Evolutionary conservation across 2,113 vertebrate species (phyloP), one percentile per base, ranked within the genome.

Genomic region (Poeciliopsis prolifica): DNA sequence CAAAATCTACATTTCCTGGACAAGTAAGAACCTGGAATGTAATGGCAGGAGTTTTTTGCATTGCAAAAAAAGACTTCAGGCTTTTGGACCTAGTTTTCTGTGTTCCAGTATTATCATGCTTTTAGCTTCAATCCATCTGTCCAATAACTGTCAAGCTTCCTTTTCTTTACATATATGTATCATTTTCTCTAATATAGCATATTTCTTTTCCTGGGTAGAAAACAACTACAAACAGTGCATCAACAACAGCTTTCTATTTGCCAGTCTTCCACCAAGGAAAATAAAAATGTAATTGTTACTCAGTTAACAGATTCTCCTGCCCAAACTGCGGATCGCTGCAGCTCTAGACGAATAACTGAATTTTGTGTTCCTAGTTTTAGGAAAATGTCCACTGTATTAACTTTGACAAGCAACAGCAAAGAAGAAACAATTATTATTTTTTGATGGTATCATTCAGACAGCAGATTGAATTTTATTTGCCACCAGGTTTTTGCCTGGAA

Each of bases 381-480:
- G 7, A 10, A 58, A 58, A 58, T 58, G 9, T n/a, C 19, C 5
- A 19, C 22, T 54, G 48, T 54, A 9, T 58, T n/a, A 24, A 9
- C 51, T 58, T 22, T 7, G 51, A 7, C 15, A 51, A 51, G 17
- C 48, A 7, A 22, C 24, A 24, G 51, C 22, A n/a, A 24, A 58
- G 22, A 58, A n/a, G 6, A 58, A n/a, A 29, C 29, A 29, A 29
- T 29, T 29, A 29, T 29, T 31, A 5, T 19, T 19, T 67, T 68
- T 3, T 22, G 51, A 68, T 65, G 31, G 4, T 60, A 30, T 72
- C 10, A 29, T 51, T 65, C 63, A 60, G 35, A 11, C 4, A n/a
- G 28, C 28, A 5, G 40, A 74, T 72, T 61, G 7, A 72, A 74
- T 54, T 60, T 3, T 58, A 42, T 77, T 51, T 31, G 61, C 65